These are phyloP conservation scores for Cataglyphis albicans DNA, from an alignment of 2,888 invertebrate species.

Conservation along the genomic window DNA sequence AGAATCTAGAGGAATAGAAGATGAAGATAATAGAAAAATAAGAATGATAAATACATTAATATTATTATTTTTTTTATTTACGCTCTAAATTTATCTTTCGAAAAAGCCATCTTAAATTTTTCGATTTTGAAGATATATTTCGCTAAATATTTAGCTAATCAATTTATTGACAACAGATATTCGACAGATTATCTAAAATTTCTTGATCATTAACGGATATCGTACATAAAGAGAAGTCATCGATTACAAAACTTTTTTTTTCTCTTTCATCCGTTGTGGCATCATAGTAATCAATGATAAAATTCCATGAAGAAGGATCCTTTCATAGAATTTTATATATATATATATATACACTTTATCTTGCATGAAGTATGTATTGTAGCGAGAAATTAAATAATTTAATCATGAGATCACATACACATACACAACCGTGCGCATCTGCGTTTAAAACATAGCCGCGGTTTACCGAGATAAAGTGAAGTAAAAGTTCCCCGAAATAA, in stretches of 20 bases:
- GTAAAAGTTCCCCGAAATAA: conserved; percentile 29
- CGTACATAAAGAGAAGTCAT: not conserved
- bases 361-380: conserved; percentile 8
- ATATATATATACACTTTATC: not conserved
- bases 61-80: conserved; percentile 5
- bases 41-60: not conserved
- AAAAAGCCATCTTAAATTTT: not conserved
- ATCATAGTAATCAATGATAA: conserved; percentile 57
- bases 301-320: conserved; percentile 61
- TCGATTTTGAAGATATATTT: not conserved
- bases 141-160: not conserved
- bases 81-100: not conserved
- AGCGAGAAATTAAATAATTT: conserved; percentile 55
- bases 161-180: not conserved
- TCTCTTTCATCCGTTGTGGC: not conserved
- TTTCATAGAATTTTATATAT: conserved; percentile 61
- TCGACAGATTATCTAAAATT: not conserved
- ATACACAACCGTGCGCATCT: not conserved
- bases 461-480: conserved; percentile 33
- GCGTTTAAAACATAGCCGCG: conserved; percentile 21
- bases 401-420: conserved; percentile 44
- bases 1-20: not conserved
- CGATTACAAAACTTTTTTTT: not conserved
- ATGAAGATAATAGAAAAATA: not conserved
- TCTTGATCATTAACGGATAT: not conserved